phyloP scores from a whole-genome alignment of 2,797 vertebrate species.

The Eremophila alpestris region DNA sequence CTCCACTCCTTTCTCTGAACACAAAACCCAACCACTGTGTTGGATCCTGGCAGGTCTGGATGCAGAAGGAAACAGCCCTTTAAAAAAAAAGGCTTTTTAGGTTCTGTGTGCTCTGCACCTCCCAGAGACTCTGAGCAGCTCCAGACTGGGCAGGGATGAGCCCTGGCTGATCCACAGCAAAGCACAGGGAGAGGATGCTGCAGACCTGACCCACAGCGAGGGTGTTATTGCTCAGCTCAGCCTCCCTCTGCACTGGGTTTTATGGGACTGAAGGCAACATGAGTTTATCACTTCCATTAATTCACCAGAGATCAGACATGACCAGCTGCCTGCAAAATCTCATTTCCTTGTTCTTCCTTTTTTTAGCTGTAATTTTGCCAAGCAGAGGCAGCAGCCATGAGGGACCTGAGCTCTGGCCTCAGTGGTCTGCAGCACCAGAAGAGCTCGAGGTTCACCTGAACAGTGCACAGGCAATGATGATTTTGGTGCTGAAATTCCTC shows the following conservation, averaged over 20 bases:
- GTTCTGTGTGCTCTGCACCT: background rate
- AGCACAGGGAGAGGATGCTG: background rate
- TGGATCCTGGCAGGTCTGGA: background rate
- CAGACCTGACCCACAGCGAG: background rate
- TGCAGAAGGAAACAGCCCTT: background rate
- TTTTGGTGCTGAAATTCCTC: background rate
- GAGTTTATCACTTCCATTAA: background rate
- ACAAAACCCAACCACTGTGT: background rate
- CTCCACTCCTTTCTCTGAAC: background rate
- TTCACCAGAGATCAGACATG: background rate
- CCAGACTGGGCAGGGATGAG: background rate
- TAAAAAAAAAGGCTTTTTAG: background rate
- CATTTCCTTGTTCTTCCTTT: background rate
- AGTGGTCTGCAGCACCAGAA: background rate
- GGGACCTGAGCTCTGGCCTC: background rate
- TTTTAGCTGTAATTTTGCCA: background rate
- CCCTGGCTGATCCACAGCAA: background rate
- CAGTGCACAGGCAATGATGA: background rate
- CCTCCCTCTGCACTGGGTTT: background rate
- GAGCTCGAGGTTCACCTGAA: background rate
- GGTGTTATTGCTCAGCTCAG: background rate
- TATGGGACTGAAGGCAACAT: rapidly evolving
- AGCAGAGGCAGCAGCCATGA: background rate
- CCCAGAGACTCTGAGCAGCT: background rate
- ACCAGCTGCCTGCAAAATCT: background rate